Base-by-base conservation (phyloP, 2,888 invertebrate genomes). In the Eupsilia transversa region DNA sequence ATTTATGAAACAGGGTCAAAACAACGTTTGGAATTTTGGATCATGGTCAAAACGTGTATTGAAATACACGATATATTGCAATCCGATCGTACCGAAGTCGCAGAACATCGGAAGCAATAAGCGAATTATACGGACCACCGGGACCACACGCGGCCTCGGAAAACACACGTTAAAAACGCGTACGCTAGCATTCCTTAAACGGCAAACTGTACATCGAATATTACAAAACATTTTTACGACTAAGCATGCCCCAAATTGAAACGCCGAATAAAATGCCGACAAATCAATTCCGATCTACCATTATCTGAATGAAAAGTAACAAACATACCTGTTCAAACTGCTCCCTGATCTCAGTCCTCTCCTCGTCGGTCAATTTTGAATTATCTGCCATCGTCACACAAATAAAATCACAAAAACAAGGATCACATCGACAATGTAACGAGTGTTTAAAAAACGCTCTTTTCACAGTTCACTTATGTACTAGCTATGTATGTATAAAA, bases 271-370 rank as follows among this genome's bases (percentile, higher is more conserved):
- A 61, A 75, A 74, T 60, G 79, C 78, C 79, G 88, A 81, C 79
- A 76, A 73, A 80, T 76, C 71, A 75, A 77, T 76, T 75, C 43
- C 64, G 6, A 77, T 72, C 20, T 66, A 49, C 1, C 43, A 60
- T 9, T 71, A 68, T 35, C 35, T 79, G 69, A 77, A 78, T 77
- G 67, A 77, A 85, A 79, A 74, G 63, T 79, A 41, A 54, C 72
- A 66, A 97, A 87, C 85, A 84, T 97, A 98, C 98, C 96, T 97
- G 97, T 88, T 97, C 96, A 92, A 98, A 98, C 92, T 98, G 98
- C 95, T 98, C 98, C 91, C 97, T 97, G 90, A 98, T 97, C 95
- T 98, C 98, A 81, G 97, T 95, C 89, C 97, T 97, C 95, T 98
- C 98, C 91, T 98, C 98, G 76, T 97, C 96, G 78, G 97, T 97